Conservation (phyloP, 2,113 vertebrate genomes). For the Mormoops blainvillei region DNA sequence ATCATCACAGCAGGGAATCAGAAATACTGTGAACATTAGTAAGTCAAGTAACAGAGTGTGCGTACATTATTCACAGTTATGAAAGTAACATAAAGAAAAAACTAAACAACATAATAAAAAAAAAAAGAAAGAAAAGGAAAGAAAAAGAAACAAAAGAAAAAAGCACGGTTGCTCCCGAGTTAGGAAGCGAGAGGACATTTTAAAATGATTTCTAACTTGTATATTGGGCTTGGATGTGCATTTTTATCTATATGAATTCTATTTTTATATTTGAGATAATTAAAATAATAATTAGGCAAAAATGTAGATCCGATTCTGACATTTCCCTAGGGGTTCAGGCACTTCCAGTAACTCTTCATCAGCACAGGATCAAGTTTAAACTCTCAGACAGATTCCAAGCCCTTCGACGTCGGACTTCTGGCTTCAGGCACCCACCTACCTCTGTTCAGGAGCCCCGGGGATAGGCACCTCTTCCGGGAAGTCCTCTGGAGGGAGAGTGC, state of each 20-base stretch:
- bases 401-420: accelerated
- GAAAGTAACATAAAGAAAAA: background rate
- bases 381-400: background rate
- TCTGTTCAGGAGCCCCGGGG: accelerated
- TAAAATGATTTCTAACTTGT: background rate
- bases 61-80: background rate
- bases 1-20: background rate
- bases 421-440: background rate
- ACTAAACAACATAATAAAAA: background rate
- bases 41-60: background rate
- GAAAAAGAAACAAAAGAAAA: background rate
- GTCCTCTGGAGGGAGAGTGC: background rate
- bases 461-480: constrained; percentile 13
- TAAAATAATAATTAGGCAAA: background rate
- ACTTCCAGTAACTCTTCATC: background rate
- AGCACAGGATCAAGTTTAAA: background rate
- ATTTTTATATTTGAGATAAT: background rate
- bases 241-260: background rate
- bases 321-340: background rate
- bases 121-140: too few species aligned
- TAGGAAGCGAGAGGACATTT: background rate
- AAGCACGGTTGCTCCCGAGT: background rate
- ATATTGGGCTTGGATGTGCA: background rate
- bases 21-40: background rate
- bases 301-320: background rate